A percentile compares a stretch with the other conserved stretches of the same genome.
Evolutionary conservation across 2,797 vertebrate species (phyloP).

Genomic region (Choloepus didactylus): DNA sequence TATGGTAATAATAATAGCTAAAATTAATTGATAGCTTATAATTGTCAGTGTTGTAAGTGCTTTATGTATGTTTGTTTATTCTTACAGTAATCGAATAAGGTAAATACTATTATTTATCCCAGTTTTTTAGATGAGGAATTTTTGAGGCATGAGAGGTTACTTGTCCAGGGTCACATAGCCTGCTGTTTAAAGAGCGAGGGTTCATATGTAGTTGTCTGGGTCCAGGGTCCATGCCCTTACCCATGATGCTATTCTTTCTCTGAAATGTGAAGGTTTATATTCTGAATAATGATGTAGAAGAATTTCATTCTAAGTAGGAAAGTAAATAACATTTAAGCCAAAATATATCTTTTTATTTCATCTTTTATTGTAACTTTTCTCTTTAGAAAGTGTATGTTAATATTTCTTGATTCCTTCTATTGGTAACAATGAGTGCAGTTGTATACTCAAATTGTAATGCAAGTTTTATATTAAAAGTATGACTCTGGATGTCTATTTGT

Average conservation of each 20-base stretch:
- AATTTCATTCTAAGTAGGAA: constrained; percentile 7
- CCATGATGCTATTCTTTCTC: not conserved
- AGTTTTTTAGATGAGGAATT: constrained; percentile 17
- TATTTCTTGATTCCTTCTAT: not conserved
- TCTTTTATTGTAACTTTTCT: constrained; percentile 23
- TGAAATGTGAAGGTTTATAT: not conserved
- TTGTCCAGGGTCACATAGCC: not conserved
- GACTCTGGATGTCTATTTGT: not conserved
- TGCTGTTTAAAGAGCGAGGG: not conserved
- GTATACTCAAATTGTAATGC: not conserved
- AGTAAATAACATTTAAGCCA: not conserved
- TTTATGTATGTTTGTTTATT: not conserved
- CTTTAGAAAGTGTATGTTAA: not conserved
- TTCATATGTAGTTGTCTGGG: not conserved
- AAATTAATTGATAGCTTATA: not conserved
- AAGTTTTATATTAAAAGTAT: not conserved
- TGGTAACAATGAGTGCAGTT: not conserved
- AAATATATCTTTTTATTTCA: not conserved
- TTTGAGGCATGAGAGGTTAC: not conserved
- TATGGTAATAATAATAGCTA: not conserved
- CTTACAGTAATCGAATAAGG: not conserved
- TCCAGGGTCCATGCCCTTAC: not conserved
- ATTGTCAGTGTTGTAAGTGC: not conserved
- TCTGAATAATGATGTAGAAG: not conserved
- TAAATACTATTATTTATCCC: not conserved